These are phyloP conservation scores for Papilio protenor DNA, from an alignment of 2,888 invertebrate species.

Conservation along the genomic window DNA sequence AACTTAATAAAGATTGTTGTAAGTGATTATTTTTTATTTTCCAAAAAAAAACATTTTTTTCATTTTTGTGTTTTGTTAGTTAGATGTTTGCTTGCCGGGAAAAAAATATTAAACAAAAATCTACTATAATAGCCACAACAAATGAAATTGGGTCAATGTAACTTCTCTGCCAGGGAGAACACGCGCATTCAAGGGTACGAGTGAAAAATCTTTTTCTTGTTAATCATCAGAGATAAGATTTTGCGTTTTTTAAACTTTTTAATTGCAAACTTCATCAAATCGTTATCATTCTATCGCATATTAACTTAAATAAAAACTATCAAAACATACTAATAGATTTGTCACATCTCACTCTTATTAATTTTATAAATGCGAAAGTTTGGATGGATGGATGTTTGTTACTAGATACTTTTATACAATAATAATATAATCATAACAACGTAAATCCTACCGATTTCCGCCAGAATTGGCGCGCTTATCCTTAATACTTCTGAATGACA, in stretches of 20 bases:
- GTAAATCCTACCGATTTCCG: too few species aligned
- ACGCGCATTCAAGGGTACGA: constrained; percentile 26
- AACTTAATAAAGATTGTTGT: neutral
- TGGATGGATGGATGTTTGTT: too few species aligned
- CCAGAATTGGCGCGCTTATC: too few species aligned
- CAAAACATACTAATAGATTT: too few species aligned
- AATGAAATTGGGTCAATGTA: constrained; percentile 35
- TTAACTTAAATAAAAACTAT: neutral
- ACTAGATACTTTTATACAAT: too few species aligned
- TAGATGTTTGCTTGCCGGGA: too few species aligned
- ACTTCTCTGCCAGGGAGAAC: constrained; percentile 16
- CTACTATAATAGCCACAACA: neutral
- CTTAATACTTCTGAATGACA: too few species aligned
- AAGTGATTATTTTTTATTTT: neutral
- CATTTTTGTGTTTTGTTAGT: neutral
- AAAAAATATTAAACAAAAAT: constrained; percentile 1
- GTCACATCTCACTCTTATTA: too few species aligned
- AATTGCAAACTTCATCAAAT: neutral
- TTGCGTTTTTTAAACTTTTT: neutral
- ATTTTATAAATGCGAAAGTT: too few species aligned
- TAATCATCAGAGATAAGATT: neutral
- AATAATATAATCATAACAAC: too few species aligned
- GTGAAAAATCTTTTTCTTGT: neutral
- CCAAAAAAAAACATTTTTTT: too few species aligned
- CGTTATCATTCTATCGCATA: neutral